Conservation (phyloP, 1,140 invertebrate species). For the Brachionus plicatilis region DNA sequence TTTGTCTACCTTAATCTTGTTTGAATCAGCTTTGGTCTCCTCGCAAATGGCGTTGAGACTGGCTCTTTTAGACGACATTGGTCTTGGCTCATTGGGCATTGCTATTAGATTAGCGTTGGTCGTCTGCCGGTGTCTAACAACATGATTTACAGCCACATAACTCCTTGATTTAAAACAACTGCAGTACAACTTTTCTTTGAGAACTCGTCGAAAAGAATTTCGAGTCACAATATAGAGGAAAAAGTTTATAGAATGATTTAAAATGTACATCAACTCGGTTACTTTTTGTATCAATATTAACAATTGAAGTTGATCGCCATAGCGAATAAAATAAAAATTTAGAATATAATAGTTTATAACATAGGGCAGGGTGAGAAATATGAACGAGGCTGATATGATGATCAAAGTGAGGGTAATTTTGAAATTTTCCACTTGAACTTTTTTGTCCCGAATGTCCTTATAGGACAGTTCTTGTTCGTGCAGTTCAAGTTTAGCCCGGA, state of each 20-base stretch:
- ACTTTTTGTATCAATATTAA: not conserved
- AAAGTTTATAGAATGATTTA: constrained; percentile 39
- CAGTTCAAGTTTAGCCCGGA: constrained; percentile 8
- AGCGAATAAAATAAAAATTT: not conserved
- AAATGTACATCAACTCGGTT: constrained; percentile 20
- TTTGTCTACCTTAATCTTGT: not conserved
- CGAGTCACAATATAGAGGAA: constrained; percentile 21
- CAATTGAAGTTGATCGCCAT: not conserved
- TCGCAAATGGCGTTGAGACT: not conserved
- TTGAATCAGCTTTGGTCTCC: not conserved
- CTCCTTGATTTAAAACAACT: not conserved
- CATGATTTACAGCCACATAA: not conserved
- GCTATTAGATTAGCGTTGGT: not conserved
- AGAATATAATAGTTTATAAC: constrained; percentile 21
- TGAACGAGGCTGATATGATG: constrained; percentile 30
- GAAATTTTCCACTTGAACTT: constrained; percentile 36
- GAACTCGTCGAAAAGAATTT: constrained; percentile 11
- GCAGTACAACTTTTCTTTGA: constrained; percentile 14
- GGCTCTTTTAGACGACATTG: not conserved
- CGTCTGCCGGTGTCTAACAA: not conserved
- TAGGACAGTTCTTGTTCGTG: constrained; percentile 29
- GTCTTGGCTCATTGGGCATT: not conserved
- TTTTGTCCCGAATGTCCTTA: constrained; percentile 30
- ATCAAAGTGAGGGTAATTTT: constrained; percentile 34
- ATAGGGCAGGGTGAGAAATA: constrained; percentile 12